A percentile compares a stretch with the other conserved stretches of the same genome.
These are phyloP conservation scores for Spermophilus dauricus DNA, from an alignment of 2,113 vertebrate species.

Conservation along the genomic window DNA sequence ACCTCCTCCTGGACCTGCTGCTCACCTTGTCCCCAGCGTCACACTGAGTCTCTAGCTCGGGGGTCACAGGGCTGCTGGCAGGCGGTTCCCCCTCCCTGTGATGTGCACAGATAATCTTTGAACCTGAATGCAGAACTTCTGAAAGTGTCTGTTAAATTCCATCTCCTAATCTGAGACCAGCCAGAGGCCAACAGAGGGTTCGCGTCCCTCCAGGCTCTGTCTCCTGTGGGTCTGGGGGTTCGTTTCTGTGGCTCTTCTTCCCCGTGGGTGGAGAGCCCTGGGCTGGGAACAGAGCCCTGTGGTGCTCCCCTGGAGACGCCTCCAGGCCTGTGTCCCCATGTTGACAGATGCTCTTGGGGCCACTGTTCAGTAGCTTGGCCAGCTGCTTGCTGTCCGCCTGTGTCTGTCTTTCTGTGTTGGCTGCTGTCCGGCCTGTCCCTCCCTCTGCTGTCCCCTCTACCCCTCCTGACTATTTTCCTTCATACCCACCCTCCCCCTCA, in stretches of 20 bases:
- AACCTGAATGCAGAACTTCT: constrained; percentile 8
- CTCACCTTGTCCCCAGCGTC: not conserved
- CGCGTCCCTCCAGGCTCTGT: not conserved
- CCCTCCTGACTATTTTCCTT: not conserved
- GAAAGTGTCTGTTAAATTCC: not conserved
- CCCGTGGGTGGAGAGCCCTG: not conserved
- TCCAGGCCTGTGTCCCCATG: not conserved
- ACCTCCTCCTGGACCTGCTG: not conserved
- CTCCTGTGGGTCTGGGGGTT: not conserved
- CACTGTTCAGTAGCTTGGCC: not conserved
- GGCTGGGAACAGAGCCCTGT: not conserved
- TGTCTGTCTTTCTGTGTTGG: not conserved
- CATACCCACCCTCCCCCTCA: not conserved
- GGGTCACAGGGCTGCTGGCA: not conserved
- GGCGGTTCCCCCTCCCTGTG: not conserved
- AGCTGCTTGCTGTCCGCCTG: not conserved
- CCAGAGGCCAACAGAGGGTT: not conserved
- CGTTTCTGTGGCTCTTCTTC: not conserved
- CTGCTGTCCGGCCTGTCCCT: not conserved
- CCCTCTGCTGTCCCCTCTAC: not conserved
- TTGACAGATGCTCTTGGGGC: not conserved
- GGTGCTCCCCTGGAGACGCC: not conserved
- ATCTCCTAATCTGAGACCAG: not conserved
- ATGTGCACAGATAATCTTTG: not conserved
- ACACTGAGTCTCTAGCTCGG: not conserved